Evolutionary conservation across 2,888 invertebrate genomes (phyloP), one percentile per base, ranked within the genome.

Genomic region (Orthosia incerta): DNA sequence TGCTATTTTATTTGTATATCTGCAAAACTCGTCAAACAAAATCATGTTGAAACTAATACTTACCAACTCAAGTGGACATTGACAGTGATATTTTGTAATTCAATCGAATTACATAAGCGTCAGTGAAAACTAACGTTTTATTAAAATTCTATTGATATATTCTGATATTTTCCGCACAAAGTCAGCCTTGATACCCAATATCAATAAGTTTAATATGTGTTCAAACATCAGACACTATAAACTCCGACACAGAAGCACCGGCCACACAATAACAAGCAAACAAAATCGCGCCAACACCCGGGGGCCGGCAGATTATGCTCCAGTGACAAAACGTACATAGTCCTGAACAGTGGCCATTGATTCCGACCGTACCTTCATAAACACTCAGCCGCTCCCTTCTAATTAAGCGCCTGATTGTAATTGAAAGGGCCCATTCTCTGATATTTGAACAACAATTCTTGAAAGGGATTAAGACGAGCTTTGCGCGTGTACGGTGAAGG

Each of bases 351-450:
- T 89, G 86, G 86, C 76, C 88, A 89, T 90, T 89, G 90, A 90
- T 89, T 90, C 85, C 81, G 74, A 78, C 80, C 88, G 80, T 76
- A 88, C 89, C 89, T 87, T 86, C 89, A 90, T 91, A 91, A 90
- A 91, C 90, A 88, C 86, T 85, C 81, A 77, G 83, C 74, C 78
- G 84, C 86, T 89, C 88, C 88, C 88, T 88, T 90, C 91, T 93
- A 92, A 93, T 93, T 93, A 93, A 91, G 89, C 89, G 87, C 76
- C 88, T 86, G 89, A 89, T 89, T 88, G 90, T 92, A 92, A 93
- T 92, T 92, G 93, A 91, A 93, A 91, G 91, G 91, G 89, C 85
- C 89, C 85, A 86, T 86, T 89, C 89, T 87, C 80, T 89, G 91
- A 92, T 92, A 92, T 93, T 92, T 89, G 89, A 91, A 91, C 90